phyloP scores from a whole-genome alignment of 1,140 invertebrate genomes.

The Armadillidium nasatum region DNA sequence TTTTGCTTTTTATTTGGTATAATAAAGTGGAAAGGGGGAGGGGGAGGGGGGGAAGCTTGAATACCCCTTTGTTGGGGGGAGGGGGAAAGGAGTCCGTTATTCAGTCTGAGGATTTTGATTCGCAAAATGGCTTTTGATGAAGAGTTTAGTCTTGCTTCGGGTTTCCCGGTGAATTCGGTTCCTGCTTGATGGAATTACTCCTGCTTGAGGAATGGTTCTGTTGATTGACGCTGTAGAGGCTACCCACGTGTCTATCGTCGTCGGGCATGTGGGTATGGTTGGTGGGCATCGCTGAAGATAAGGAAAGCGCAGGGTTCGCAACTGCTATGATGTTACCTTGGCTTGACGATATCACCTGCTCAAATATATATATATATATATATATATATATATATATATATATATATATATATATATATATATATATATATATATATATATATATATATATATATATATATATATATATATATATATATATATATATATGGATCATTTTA shows the following conservation, averaged over 20 bases:
- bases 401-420: too few species aligned
- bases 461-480: too few species aligned
- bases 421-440: too few species aligned
- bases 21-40: too few species aligned
- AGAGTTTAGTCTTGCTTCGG: constrained; percentile 30
- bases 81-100: too few species aligned
- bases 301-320: constrained; percentile 71
- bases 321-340: constrained; percentile 82
- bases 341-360: constrained; percentile 70
- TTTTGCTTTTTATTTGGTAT: too few species aligned
- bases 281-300: constrained; percentile 53
- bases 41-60: too few species aligned
- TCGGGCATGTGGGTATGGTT: constrained; percentile 28
- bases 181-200: constrained; percentile 40
- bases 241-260: constrained; percentile 33
- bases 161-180: constrained; percentile 40
- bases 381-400: constrained; percentile 47
- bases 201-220: constrained; percentile 25
- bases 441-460: too few species aligned
- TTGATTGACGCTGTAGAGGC: constrained; percentile 37
- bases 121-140: too few species aligned
- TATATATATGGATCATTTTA: too few species aligned
- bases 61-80: too few species aligned
- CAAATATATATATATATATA: neutral
- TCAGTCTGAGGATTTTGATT: too few species aligned